Percentiles rank a stretch among this genome's conserved stretches.
Evolutionary conservation across 2,888 invertebrate genomes (phyloP).

Genomic region (Malacosoma neustria): DNA sequence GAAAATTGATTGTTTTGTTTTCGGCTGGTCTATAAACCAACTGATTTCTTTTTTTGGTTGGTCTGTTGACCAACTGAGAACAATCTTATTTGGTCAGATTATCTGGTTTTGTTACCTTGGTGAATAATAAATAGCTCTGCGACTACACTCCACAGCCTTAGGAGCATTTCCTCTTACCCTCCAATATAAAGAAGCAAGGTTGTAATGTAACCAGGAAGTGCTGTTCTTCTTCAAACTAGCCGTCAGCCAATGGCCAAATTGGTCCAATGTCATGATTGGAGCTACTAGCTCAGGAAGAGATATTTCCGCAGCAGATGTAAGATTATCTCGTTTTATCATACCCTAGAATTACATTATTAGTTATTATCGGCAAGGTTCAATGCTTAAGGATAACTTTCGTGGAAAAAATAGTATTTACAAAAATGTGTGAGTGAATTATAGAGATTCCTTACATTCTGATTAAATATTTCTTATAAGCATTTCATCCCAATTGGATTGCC

Average conservation of each 20-base stretch:
- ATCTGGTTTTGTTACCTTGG: slow-evolving; percentile 76
- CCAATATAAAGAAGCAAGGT: slow-evolving; percentile 88
- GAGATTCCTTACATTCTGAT: too few species aligned
- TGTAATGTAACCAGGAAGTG: slow-evolving; percentile 86
- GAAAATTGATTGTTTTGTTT: too few species aligned
- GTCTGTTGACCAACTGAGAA: too few species aligned
- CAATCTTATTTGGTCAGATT: too few species aligned
- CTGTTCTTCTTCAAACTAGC: slow-evolving; percentile 77
- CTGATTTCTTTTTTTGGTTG: too few species aligned
- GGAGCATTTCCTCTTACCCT: slow-evolving; percentile 81
- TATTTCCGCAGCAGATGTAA: slow-evolving; percentile 38
- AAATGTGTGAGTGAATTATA: too few species aligned
- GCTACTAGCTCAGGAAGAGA: slow-evolving; percentile 34
- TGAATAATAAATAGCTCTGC: slow-evolving; percentile 83
- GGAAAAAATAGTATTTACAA: too few species aligned
- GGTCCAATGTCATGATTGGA: slow-evolving; percentile 41
- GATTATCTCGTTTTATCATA: slow-evolving; percentile 43
- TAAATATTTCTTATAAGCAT: too few species aligned
- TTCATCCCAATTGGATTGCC: too few species aligned
- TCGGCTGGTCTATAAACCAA: too few species aligned
- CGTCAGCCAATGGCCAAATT: slow-evolving; percentile 78
- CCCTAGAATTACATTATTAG: slow-evolving; percentile 37
- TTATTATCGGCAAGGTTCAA: too few species aligned
- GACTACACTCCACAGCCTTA: slow-evolving; percentile 86
- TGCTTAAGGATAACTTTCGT: too few species aligned